Conservation (phyloP, 2,888 invertebrate genomes). For the Pseudococcus jackbeardsleyi region DNA sequence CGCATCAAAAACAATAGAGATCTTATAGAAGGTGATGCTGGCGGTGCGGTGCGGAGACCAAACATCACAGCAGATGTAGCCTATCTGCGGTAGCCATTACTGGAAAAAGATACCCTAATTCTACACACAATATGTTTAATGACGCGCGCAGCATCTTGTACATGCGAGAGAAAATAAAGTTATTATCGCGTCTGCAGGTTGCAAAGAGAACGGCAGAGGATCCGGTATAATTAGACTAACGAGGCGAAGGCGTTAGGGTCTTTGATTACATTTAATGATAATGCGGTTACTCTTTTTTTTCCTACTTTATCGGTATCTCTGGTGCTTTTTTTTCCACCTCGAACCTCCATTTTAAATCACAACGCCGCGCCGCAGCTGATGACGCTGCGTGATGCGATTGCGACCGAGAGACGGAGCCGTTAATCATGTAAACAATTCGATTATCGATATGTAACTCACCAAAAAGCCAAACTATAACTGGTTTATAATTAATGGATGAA, state of each 20-base stretch:
- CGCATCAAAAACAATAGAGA: background rate
- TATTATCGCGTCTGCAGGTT: constrained; percentile 3
- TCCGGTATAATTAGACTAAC: constrained; percentile 13
- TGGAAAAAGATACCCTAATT: background rate
- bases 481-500: constrained; percentile 11
- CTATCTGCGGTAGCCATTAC: constrained; percentile 16
- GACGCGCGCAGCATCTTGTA: constrained; percentile 17
- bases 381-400: background rate
- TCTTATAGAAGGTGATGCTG: too few species aligned
- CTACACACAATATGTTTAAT: constrained; percentile 12
- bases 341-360: background rate
- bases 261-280: constrained; percentile 7
- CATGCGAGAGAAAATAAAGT: constrained; percentile 9
- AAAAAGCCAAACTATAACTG: background rate
- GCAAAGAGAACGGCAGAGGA: background rate
- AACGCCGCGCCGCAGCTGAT: background rate
- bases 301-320: background rate
- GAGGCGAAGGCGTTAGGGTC: constrained; percentile 22
- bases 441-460: constrained; percentile 14
- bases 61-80: background rate
- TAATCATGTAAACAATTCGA: constrained; percentile 23
- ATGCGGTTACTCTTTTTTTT: background rate
- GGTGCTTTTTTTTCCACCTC: background rate
- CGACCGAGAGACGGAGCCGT: background rate
- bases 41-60: background rate